A percentile compares a stretch with the other conserved stretches of the same genome.
Evolutionary conservation across 2,888 invertebrate species (phyloP).

Genomic region (Sarcophaga carnaria): DNA sequence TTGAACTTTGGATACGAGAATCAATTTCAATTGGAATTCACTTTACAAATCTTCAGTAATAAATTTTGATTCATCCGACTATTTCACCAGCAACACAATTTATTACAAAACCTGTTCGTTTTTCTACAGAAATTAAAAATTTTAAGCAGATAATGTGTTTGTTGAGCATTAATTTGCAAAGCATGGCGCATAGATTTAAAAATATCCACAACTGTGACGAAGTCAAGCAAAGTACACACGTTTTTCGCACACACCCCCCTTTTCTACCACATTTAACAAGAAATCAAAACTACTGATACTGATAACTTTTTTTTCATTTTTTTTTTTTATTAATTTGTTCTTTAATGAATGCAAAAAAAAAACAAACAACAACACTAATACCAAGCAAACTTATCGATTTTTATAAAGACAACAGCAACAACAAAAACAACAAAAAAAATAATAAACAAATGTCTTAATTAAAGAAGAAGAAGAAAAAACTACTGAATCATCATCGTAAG

Average conservation of each 20-base stretch:
- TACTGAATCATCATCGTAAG: conserved; percentile 29
- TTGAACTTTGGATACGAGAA: no score
- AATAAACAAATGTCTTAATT: no score
- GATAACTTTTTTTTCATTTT: no score
- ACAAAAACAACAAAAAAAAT: background rate
- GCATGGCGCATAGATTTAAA: background rate
- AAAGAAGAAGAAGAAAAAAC: background rate
- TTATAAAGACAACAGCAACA: background rate
- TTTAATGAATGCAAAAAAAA: background rate
- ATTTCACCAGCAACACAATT: background rate
- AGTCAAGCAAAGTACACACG: background rate
- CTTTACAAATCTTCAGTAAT: background rate
- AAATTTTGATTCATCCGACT: background rate
- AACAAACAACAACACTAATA: background rate
- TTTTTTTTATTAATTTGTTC: background rate
- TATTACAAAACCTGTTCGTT: background rate
- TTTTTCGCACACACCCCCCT: background rate
- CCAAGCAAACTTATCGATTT: background rate
- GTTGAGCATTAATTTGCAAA: background rate
- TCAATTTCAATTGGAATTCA: background rate
- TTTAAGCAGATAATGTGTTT: background rate
- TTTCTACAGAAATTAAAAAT: background rate
- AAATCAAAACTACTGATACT: no score
- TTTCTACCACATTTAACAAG: no score
- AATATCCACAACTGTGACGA: background rate